These are phyloP conservation scores for Xerus rutilus DNA, from an alignment of 2,797 vertebrate species.

Conservation along the genomic window DNA sequence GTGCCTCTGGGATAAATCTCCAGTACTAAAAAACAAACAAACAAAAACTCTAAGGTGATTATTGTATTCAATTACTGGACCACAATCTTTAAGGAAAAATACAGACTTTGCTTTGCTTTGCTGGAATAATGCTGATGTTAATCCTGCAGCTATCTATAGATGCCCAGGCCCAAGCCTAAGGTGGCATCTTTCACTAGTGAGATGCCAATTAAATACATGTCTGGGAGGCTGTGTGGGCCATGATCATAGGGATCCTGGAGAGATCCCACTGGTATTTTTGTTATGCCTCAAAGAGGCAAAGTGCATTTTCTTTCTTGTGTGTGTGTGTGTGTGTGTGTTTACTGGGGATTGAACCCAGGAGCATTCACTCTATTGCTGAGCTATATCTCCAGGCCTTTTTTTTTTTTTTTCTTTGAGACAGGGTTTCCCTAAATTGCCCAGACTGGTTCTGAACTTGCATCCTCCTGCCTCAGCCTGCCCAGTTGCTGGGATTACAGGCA, in stretches of 20 bases:
- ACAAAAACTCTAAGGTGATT: neutral
- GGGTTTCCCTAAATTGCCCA: no score
- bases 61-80: constrained; percentile 45
- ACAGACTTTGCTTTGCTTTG: neutral
- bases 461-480: no score
- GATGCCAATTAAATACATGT: neutral
- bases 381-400: no score
- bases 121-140: neutral
- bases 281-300: neutral
- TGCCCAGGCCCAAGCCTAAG: neutral
- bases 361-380: no score
- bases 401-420: no score
- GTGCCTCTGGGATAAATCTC: no score
- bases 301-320: no score
- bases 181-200: neutral
- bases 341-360: no score
- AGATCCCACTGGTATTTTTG: neutral
- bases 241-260: neutral
- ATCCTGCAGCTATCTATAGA: neutral
- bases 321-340: no score
- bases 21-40: no score
- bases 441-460: no score
- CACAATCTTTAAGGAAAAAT: constrained; percentile 19
- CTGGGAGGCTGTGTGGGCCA: neutral
- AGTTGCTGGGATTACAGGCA: no score